phyloP scores from a whole-genome alignment of 1,140 invertebrate genomes.

The Branchinecta lynchi region DNA sequence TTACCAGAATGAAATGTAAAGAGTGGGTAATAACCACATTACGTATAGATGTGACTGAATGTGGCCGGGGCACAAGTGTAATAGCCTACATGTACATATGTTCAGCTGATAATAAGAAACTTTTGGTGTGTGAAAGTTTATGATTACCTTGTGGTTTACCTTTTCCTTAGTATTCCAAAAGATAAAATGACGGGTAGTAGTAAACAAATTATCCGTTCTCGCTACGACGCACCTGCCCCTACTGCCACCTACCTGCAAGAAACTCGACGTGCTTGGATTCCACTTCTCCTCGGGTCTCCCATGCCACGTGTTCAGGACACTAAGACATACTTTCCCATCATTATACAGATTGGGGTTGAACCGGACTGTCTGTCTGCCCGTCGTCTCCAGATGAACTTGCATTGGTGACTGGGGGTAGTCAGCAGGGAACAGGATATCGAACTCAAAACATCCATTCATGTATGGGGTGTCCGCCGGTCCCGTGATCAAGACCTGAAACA shows the following conservation, averaged over 20 bases:
- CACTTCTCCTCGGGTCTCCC: slow-evolving; percentile 96
- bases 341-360: slow-evolving; percentile 97
- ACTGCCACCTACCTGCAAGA: slow-evolving; percentile 53
- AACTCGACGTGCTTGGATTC: slow-evolving; percentile 92
- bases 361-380: slow-evolving; percentile 75
- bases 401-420: slow-evolving; percentile 59
- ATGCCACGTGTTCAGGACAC: slow-evolving; percentile 93
- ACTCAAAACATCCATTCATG: slow-evolving; percentile 73
- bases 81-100: no score
- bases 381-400: slow-evolving; percentile 81
- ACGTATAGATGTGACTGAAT: no score
- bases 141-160: no score
- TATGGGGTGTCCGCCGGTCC: slow-evolving; percentile 77
- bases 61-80: no score
- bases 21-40: no score
- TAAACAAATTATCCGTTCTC: no score
- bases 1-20: no score
- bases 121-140: no score
- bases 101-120: no score
- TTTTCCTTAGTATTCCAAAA: no score
- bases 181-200: no score
- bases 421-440: slow-evolving; percentile 78
- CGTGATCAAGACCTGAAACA: slow-evolving; percentile 65
- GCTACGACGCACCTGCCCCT: no score
- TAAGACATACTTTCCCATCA: slow-evolving; percentile 91